A percentile compares a stretch with the other conserved stretches of the same genome.
phyloP scores from a whole-genome alignment of 2,888 invertebrate species.

The Nesidiocoris tenuis region DNA sequence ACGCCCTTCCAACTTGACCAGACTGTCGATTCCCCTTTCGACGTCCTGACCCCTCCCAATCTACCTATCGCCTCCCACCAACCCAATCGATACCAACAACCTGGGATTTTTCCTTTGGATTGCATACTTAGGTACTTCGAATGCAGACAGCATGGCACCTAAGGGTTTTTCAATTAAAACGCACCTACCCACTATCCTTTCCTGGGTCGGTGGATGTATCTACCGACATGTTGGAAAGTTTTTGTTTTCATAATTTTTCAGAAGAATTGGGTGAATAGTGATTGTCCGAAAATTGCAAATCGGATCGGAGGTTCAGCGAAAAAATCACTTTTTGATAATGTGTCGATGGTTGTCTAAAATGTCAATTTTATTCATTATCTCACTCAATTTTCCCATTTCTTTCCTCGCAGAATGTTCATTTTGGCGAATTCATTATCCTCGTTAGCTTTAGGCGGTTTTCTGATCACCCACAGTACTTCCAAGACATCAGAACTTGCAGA shows the following conservation, averaged over 20 bases:
- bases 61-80: background rate
- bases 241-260: too few species aligned
- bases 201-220: too few species aligned
- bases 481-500: too few species aligned
- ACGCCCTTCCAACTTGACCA: background rate
- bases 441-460: too few species aligned
- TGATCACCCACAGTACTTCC: too few species aligned
- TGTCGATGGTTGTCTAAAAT: background rate
- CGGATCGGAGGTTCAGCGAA: background rate
- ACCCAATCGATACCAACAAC: background rate
- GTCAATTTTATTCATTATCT: too few species aligned
- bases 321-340: background rate
- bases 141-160: background rate
- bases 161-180: background rate
- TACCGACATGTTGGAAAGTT: too few species aligned
- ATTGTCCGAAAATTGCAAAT: background rate
- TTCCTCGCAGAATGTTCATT: too few species aligned
- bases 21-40: background rate
- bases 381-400: too few species aligned
- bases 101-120: background rate
- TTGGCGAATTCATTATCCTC: too few species aligned
- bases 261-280: background rate
- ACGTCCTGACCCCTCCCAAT: background rate
- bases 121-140: too few species aligned
- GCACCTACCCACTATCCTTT: too few species aligned